Conservation (phyloP, 2,113 vertebrate species). For the Hucho hucho region DNA sequence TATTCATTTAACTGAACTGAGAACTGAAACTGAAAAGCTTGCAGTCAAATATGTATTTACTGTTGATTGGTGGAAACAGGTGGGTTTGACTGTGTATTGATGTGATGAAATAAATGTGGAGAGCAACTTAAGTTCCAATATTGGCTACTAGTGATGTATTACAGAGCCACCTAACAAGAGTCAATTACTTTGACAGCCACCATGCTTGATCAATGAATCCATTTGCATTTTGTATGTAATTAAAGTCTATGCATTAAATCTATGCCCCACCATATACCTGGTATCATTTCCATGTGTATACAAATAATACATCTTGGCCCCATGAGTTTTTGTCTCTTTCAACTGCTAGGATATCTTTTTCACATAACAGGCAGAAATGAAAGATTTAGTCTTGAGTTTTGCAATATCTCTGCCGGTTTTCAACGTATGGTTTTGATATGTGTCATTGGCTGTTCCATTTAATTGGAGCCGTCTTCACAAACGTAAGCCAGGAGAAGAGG, state of each 20-base stretch:
- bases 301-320: conserved; percentile 3
- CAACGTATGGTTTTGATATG: conserved; percentile 55
- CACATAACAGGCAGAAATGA: conserved; percentile 42
- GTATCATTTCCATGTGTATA: conserved; percentile 3
- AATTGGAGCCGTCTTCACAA: conserved; percentile 67
- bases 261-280: conserved; percentile 13
- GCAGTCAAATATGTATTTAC: background rate
- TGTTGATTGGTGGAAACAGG: background rate
- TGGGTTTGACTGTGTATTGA: background rate
- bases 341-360: conserved; percentile 11
- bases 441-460: conserved; percentile 60
- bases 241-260: conserved; percentile 24
- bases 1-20: conserved; percentile 23
- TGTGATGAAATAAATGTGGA: conserved; percentile 8
- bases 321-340: conserved; percentile 12
- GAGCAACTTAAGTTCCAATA: conserved; percentile 32
- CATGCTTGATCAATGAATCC: conserved; percentile 35
- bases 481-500: conserved; percentile 45
- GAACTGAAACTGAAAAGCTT: background rate
- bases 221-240: conserved; percentile 20
- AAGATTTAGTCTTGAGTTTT: conserved; percentile 45
- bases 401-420: conserved; percentile 48
- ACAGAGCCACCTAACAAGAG: conserved; percentile 17
- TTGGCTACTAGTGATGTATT: conserved; percentile 18
- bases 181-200: conserved; percentile 20